These are phyloP conservation scores for Craniophora ligustri DNA, from an alignment of 2,888 invertebrate species.

Conservation along the genomic window DNA sequence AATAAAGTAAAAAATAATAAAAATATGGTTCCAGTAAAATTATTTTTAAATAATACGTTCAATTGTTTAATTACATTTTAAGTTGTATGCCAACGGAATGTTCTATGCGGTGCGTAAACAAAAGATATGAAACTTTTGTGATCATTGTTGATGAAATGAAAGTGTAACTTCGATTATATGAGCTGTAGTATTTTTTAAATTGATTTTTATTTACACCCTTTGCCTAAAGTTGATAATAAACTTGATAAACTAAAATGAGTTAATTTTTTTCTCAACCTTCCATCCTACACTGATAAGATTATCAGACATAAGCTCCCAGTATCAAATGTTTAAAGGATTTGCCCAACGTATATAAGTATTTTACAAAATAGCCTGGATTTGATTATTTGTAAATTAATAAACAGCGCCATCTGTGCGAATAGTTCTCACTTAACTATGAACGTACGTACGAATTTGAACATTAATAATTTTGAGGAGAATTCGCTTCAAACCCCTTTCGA, in stretches of 20 bases:
- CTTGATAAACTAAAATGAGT: slow-evolving; percentile 25
- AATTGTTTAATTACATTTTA: slow-evolving; percentile 73
- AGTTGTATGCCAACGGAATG: slow-evolving; percentile 81
- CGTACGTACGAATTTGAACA: no score
- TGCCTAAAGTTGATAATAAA: slow-evolving; percentile 43
- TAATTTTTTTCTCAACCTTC: no score
- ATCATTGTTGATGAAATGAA: slow-evolving; percentile 87
- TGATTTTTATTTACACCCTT: slow-evolving; percentile 67
- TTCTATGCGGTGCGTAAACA: slow-evolving; percentile 85
- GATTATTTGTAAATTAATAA: no score
- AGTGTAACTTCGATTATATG: slow-evolving; percentile 88
- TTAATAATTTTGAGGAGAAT: no score
- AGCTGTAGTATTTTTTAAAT: slow-evolving; percentile 86
- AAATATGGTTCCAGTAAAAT: slow-evolving; percentile 77
- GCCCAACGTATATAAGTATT: no score
- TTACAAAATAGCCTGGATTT: no score
- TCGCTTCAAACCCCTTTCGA: no score
- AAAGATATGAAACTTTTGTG: slow-evolving; percentile 83
- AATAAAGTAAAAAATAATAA: slow-evolving; percentile 68
- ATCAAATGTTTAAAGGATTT: no score
- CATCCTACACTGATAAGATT: no score
- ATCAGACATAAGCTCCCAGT: no score
- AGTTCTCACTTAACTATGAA: no score
- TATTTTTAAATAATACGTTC: slow-evolving; percentile 80
- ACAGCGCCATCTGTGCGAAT: no score